Evolutionary conservation across 2,113 vertebrate species (phyloP), one percentile per base, ranked within the genome.

Genomic region (Lipotes vexillifer): DNA sequence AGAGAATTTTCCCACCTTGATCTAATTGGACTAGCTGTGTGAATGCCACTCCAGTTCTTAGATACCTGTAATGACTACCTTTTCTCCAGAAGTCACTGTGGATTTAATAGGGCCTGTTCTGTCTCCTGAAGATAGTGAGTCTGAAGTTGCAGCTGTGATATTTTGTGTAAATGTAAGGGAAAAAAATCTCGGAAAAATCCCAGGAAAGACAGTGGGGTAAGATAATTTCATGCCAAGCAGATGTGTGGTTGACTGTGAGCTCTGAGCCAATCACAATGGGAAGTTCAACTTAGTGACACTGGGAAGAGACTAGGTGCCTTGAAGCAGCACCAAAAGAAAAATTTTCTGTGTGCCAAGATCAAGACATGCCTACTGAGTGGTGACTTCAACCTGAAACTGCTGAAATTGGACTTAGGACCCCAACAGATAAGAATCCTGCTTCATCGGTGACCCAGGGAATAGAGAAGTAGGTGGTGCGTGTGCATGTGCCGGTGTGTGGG

Each of bases 21-120:
- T 78, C 25, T 97, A 96, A 97, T 95, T 96, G 83, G 68, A 77
- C 61, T 38, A 55, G 17, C 15, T 92, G 0, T 81, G n/a, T 86
- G 38, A 97, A 93, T 72, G 41, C 8, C 74, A 49, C 69, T 83
- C 31, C 17, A 71, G 6, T 95, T 92, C 91, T 83, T 78, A 83
- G n/a, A 74, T 92, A 68, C 10, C 49, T 90, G 14, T 88, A 88
- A 91, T 75, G 65, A 78, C 36, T 84, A 52, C 46, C 44, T 88
- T 52, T 33, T 94, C 59, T 96, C 25, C 55, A 95, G 86, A 86
- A 89, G 29, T 89, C 68, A 68, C 82, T 92, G 90, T 86, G 66
- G 17, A 74, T 96, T 92, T 17, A n/a, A n/a, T n/a, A 81, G 33
- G 9, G 18, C 18, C 52, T 65, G 21, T 89, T 92, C 78, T 81